Percentiles rank a stretch among this genome's conserved stretches.
Conservation (phyloP, 1,140 invertebrate species). For the Wiebesia pumilae region DNA sequence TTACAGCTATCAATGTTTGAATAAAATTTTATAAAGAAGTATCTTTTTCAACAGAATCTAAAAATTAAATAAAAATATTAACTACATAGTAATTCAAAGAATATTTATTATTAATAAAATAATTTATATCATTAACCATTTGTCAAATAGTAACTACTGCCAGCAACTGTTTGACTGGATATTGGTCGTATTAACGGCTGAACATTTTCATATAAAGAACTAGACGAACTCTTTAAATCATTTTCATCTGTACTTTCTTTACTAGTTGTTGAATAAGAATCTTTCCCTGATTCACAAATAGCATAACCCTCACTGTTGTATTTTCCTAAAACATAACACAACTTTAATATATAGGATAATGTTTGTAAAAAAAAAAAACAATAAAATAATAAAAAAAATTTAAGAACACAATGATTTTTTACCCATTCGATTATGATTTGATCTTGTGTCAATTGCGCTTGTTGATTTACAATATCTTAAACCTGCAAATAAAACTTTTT, state of each 20-base stretch:
- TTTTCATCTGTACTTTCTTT: slow-evolving; percentile 55
- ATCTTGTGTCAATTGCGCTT: slow-evolving; percentile 61
- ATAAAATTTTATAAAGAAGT: slow-evolving; percentile 54
- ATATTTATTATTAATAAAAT: not conserved
- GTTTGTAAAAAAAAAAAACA: not conserved
- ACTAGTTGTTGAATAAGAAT: slow-evolving; percentile 51
- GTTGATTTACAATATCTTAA: slow-evolving; percentile 65
- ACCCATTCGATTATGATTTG: slow-evolving; percentile 57
- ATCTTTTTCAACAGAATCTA: slow-evolving; percentile 57
- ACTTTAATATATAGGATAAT: not conserved
- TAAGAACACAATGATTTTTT: slow-evolving; percentile 34
- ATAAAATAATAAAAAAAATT: too few relatives aligned
- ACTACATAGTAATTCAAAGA: not conserved
- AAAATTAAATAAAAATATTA: slow-evolving; percentile 30
- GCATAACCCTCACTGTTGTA: slow-evolving; percentile 60
- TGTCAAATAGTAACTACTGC: slow-evolving; percentile 52
- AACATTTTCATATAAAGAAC: slow-evolving; percentile 64
- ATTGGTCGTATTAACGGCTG: slow-evolving; percentile 58
- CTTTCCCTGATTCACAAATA: slow-evolving; percentile 52
- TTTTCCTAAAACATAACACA: slow-evolving; percentile 54
- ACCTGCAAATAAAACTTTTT: slow-evolving; percentile 59
- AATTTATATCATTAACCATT: slow-evolving; percentile 15
- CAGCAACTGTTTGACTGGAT: slow-evolving; percentile 55
- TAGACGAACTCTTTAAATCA: slow-evolving; percentile 56
- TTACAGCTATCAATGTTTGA: not conserved